phyloP scores from a whole-genome alignment of 2,888 invertebrate genomes.

The Chloromyia formosa region DNA sequence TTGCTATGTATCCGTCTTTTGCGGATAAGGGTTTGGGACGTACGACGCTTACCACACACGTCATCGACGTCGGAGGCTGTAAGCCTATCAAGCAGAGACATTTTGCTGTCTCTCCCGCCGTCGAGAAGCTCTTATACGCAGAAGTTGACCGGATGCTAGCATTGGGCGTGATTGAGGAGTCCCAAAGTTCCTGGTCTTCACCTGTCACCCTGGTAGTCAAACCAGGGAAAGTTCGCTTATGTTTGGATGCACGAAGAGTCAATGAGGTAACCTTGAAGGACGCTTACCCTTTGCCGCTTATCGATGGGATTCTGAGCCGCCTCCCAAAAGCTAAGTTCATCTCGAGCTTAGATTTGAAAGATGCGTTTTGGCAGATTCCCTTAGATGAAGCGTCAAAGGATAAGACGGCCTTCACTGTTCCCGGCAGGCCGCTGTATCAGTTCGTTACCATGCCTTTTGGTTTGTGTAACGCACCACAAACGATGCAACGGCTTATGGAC shows the following conservation, averaged over 20 bases:
- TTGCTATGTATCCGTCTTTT: too few species aligned
- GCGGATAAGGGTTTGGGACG: too few species aligned
- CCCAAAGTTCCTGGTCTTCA: constrained; percentile 22
- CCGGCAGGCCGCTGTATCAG: constrained; percentile 38
- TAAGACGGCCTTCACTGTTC: constrained; percentile 50
- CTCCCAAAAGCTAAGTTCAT: constrained; percentile 52
- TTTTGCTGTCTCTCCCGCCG: too few species aligned
- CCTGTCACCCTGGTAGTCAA: constrained; percentile 14
- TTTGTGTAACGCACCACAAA: constrained; percentile 29
- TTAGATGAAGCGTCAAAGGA: constrained; percentile 48
- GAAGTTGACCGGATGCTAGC: too few species aligned
- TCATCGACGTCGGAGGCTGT: too few species aligned
- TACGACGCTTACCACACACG: too few species aligned
- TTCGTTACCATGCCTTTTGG: constrained; percentile 30
- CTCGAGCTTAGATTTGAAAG: constrained; percentile 53
- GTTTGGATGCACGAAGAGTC: constrained; percentile 52
- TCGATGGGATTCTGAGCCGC: constrained; percentile 52
- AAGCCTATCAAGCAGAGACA: too few species aligned
- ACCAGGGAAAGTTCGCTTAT: constrained; percentile 47
- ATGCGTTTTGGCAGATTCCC: constrained; percentile 49
- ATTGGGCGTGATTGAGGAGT: too few species aligned
- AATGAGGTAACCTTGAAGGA: constrained; percentile 52
- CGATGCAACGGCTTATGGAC: constrained; percentile 34
- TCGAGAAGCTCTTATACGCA: too few species aligned
- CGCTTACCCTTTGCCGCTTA: constrained; percentile 53